These are phyloP conservation scores for Diorhabda elongata DNA, from an alignment of 1,140 invertebrate genomes.

Conservation along the genomic window DNA sequence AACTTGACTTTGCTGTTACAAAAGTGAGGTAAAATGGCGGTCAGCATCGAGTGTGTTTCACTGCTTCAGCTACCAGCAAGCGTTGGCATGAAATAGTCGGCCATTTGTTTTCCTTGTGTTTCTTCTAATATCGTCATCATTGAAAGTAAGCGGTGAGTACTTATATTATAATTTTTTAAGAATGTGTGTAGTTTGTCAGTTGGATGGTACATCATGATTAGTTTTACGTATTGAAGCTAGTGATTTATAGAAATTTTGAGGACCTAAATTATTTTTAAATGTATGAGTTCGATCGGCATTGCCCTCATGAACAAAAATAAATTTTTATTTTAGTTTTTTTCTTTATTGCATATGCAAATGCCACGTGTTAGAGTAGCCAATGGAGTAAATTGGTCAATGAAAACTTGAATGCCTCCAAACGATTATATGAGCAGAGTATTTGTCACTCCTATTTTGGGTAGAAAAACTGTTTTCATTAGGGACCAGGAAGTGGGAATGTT, in stretches of 20 bases:
- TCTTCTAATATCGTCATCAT: constrained; percentile 4
- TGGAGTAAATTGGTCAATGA: constrained; percentile 5
- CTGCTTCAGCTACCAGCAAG: neutral
- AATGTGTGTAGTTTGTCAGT: neutral
- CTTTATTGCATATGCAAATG: neutral
- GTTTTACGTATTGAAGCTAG: neutral
- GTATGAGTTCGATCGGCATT: no score
- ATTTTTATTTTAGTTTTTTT: no score
- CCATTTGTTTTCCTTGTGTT: constrained; percentile 11
- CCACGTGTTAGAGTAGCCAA: constrained; percentile 6
- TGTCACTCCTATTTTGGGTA: neutral
- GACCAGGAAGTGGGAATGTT: no score
- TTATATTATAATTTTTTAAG: constrained; percentile 9
- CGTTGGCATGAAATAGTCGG: neutral
- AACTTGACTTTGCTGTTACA: neutral
- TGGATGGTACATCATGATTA: neutral
- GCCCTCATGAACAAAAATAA: no score
- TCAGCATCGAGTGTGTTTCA: neutral
- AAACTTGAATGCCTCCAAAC: neutral
- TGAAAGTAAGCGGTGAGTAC: constrained; percentile 8
- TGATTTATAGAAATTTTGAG: neutral
- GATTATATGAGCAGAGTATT: constrained; percentile 1
- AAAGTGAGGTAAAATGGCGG: neutral
- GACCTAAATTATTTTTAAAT: constrained; percentile 1
- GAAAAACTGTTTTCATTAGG: no score